Evolutionary conservation across 1,140 invertebrate species (phyloP).

Genomic region (Ostrea denselamellosa): DNA sequence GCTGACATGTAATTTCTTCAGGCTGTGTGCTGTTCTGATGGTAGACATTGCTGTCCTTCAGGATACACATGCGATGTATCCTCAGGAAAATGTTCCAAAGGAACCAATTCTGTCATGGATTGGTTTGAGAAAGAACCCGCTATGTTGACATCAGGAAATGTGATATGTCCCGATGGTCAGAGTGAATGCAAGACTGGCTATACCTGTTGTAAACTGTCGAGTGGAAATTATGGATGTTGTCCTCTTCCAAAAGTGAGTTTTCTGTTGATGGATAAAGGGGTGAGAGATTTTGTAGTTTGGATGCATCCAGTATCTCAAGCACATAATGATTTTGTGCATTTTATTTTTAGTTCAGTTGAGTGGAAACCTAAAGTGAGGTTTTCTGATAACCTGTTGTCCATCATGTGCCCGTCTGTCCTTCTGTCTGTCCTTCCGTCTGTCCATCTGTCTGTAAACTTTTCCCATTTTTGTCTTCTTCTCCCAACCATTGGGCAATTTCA

Average conservation of each 20-base stretch:
- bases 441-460: too few relatives aligned
- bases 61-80: constrained; percentile 68
- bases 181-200: constrained; percentile 53
- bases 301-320: too few relatives aligned
- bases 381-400: too few relatives aligned
- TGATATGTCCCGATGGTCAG: constrained; percentile 54
- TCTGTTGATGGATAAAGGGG: neutral
- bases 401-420: too few relatives aligned
- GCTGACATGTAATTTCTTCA: constrained; percentile 46
- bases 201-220: constrained; percentile 59
- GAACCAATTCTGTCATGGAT: neutral
- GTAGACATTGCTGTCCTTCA: constrained; percentile 73
- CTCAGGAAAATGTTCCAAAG: constrained; percentile 59
- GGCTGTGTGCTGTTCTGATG: constrained; percentile 73
- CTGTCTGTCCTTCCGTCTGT: too few relatives aligned
- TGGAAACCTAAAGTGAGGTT: too few relatives aligned
- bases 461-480: too few relatives aligned
- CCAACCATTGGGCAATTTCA: too few relatives aligned
- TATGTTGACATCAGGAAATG: neutral
- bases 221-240: constrained; percentile 61
- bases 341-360: too few relatives aligned
- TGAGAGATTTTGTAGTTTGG: too few relatives aligned
- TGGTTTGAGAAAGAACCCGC: constrained; percentile 58
- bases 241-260: constrained; percentile 47
- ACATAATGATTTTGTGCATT: too few relatives aligned